Evolutionary conservation across 2,888 invertebrate species (phyloP).

Genomic region (Euplexia lucipara): DNA sequence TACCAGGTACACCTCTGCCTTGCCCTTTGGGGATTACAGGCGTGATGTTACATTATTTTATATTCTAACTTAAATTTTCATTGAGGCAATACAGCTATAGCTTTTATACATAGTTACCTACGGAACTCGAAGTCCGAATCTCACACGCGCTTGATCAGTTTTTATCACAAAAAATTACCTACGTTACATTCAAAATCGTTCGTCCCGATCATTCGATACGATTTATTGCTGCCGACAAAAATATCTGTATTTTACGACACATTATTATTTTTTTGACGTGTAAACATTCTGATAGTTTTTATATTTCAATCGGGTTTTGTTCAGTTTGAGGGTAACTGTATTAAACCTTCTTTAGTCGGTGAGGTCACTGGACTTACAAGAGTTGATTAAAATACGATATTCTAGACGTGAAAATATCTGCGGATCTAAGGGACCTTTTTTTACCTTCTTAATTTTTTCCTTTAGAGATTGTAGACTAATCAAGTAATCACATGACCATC

Average conservation of each 20-base stretch:
- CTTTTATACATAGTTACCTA: neutral
- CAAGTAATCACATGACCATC: neutral
- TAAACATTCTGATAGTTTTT: conserved; percentile 45
- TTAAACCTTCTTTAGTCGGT: conserved; percentile 23
- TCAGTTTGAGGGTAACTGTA: conserved; percentile 29
- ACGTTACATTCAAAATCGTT: conserved; percentile 66
- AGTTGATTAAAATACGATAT: conserved; percentile 27
- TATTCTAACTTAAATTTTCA: too few relatives aligned
- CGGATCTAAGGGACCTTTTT: neutral
- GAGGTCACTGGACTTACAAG: conserved; percentile 19
- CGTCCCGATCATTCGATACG: conserved; percentile 65
- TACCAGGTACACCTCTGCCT: too few relatives aligned
- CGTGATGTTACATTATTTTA: too few relatives aligned
- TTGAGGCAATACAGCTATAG: too few relatives aligned
- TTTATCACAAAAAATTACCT: conserved; percentile 62
- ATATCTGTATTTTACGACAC: conserved; percentile 51
- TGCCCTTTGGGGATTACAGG: too few relatives aligned
- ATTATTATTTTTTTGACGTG: conserved; percentile 50
- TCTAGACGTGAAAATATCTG: neutral
- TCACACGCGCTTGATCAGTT: conserved; percentile 11
- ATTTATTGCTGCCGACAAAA: conserved; percentile 64
- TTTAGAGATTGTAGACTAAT: neutral
- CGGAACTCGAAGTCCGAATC: conserved; percentile 19
- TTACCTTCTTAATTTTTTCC: neutral
- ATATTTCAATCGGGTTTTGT: conserved; percentile 41